Conservation (phyloP, 2,113 vertebrate genomes). For the Merops nubicus region DNA sequence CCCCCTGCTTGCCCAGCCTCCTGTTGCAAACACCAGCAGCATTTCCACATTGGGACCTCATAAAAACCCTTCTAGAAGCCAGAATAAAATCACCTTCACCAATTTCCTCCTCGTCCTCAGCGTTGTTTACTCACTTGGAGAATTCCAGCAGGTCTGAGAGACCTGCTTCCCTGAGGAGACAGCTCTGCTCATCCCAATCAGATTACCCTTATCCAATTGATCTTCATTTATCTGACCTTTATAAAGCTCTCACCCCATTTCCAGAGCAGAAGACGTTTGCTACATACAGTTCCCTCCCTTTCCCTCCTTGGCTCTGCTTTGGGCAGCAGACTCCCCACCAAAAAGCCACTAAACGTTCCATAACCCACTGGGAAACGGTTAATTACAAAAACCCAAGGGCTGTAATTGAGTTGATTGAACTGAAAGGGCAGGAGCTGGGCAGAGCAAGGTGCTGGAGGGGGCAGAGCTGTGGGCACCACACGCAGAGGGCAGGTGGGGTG, state of each 20-base stretch:
- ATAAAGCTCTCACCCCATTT: neutral
- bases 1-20: accelerated
- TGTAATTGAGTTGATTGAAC: accelerated
- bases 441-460: neutral
- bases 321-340: neutral
- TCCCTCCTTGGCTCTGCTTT: neutral
- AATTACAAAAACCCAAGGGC: accelerated
- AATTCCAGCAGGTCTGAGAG: slow-evolving; percentile 24
- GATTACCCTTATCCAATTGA: neutral
- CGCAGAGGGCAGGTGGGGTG: neutral
- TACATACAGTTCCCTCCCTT: accelerated
- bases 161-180: neutral
- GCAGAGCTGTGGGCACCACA: accelerated
- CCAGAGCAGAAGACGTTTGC: neutral
- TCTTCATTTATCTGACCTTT: neutral
- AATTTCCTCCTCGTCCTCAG: neutral
- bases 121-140: neutral
- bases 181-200: neutral
- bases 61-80: neutral
- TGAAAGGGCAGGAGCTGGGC: neutral
- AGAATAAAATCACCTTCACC: slow-evolving; percentile 11
- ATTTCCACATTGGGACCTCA: neutral
- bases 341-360: neutral
- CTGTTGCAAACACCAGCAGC: neutral
- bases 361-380: neutral